Conservation (phyloP, 1,140 invertebrate species). For the Alviniconcha marisindica region DNA sequence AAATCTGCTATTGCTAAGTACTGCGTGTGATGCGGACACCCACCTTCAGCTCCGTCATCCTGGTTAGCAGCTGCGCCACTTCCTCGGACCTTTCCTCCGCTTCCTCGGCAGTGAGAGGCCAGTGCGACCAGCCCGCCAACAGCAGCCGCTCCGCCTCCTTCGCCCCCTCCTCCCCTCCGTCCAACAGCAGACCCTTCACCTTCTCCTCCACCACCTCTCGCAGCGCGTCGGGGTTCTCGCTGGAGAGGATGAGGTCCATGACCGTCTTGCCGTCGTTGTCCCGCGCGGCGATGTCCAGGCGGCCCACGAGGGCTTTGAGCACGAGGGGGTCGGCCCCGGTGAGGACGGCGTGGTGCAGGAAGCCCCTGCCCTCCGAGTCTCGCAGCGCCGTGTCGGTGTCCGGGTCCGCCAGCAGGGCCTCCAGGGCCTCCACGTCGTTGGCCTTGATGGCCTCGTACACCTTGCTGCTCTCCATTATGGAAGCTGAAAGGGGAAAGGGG, state of each 20-base stretch:
- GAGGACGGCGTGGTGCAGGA: slow-evolving; percentile 49
- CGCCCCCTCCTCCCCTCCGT: slow-evolving; percentile 39
- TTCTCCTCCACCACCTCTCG: slow-evolving; percentile 38
- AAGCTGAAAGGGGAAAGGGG: slow-evolving; percentile 22
- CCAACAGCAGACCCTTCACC: slow-evolving; percentile 41
- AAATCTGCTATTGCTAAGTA: too few relatives aligned
- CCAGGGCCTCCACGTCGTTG: slow-evolving; percentile 43
- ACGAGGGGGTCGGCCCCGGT: slow-evolving; percentile 44
- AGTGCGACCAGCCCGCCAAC: slow-evolving; percentile 53
- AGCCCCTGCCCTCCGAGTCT: slow-evolving; percentile 47
- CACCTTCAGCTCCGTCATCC: slow-evolving; percentile 31
- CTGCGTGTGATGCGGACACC: too few relatives aligned
- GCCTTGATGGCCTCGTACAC: slow-evolving; percentile 50
- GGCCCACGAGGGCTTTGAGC: slow-evolving; percentile 53
- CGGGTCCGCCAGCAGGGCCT: slow-evolving; percentile 25
- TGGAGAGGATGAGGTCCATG: slow-evolving; percentile 48
- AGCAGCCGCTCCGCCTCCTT: slow-evolving; percentile 45
- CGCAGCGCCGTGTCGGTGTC: slow-evolving; percentile 40
- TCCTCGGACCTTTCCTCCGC: slow-evolving; percentile 31
- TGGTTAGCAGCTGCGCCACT: slow-evolving; percentile 29
- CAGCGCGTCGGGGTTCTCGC: slow-evolving; percentile 10
- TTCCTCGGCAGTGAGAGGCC: slow-evolving; percentile 41
- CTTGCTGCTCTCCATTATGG: slow-evolving; percentile 41
- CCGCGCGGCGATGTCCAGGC: slow-evolving; percentile 37
- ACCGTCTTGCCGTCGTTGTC: slow-evolving; percentile 55